phyloP scores from a whole-genome alignment of 2,113 vertebrate genomes.

The Peromyscus maniculatus region DNA sequence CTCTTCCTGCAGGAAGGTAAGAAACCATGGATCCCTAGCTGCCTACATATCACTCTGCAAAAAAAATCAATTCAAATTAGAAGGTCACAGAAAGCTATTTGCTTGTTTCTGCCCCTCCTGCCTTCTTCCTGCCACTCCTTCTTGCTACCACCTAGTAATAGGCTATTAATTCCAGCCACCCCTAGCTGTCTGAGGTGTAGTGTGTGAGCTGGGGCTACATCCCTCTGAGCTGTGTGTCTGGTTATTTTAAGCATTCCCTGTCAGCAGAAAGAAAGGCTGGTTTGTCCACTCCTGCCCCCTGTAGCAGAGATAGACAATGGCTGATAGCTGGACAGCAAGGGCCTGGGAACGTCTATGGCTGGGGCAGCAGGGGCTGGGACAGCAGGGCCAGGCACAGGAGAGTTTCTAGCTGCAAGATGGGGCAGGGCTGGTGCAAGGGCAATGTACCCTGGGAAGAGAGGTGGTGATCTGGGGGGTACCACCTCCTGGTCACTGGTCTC shows the following conservation, averaged over 20 bases:
- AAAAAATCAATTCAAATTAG: slow-evolving; percentile 84
- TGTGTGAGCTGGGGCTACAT: slow-evolving; percentile 86
- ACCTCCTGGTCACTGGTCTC: too few species aligned
- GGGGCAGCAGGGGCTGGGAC: not conserved
- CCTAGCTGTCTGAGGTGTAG: slow-evolving; percentile 85
- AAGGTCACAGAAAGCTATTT: slow-evolving; percentile 83
- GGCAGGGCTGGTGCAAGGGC: not conserved
- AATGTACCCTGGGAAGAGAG: not conserved
- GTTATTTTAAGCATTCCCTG: slow-evolving; percentile 87
- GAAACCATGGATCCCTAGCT: not conserved
- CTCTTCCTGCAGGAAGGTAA: not conserved
- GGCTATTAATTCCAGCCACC: slow-evolving; percentile 87
- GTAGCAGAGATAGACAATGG: slow-evolving; percentile 85
- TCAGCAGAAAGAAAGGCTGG: slow-evolving; percentile 87
- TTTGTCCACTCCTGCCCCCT: slow-evolving; percentile 84
- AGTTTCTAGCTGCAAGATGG: not conserved
- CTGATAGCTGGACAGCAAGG: slow-evolving; percentile 81
- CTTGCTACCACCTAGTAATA: slow-evolving; percentile 83
- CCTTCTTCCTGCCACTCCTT: not conserved
- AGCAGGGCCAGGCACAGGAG: not conserved
- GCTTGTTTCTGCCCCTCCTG: slow-evolving; percentile 56
- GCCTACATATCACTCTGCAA: slow-evolving; percentile 16
- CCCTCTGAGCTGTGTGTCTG: slow-evolving; percentile 87
- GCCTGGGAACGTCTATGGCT: too few species aligned
- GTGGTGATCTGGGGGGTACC: not conserved